Evolutionary conservation across 2,888 invertebrate species (phyloP).

Genomic region (Microchrysa polita): DNA sequence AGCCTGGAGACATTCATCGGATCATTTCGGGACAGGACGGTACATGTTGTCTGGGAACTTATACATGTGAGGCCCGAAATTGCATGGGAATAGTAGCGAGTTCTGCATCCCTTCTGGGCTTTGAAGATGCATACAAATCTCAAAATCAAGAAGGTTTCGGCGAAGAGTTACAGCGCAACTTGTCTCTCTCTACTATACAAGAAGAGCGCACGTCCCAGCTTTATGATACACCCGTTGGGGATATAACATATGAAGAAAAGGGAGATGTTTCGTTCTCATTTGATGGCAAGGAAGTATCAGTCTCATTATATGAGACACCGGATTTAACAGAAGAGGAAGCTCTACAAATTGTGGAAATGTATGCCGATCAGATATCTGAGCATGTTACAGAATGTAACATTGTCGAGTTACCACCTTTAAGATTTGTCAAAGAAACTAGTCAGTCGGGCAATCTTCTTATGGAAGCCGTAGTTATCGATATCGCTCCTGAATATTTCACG

Average conservation of each 20-base stretch:
- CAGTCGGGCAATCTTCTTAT: slow-evolving; percentile 86
- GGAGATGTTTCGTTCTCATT: slow-evolving; percentile 91
- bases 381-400: slow-evolving; percentile 86
- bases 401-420: slow-evolving; percentile 84
- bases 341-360: slow-evolving; percentile 91
- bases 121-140: slow-evolving; percentile 77
- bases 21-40: slow-evolving; percentile 92
- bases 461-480: slow-evolving; percentile 92
- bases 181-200: slow-evolving; percentile 90
- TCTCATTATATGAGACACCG: slow-evolving; percentile 90
- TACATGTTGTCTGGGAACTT: slow-evolving; percentile 88
- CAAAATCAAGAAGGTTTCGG: slow-evolving; percentile 66
- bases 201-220: slow-evolving; percentile 90
- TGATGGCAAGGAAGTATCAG: slow-evolving; percentile 91
- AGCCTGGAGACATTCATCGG: slow-evolving; percentile 90
- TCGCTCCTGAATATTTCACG: slow-evolving; percentile 84
- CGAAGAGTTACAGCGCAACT: slow-evolving; percentile 70
- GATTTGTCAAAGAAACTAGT: slow-evolving; percentile 90
- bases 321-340: slow-evolving; percentile 93
- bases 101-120: slow-evolving; percentile 86
- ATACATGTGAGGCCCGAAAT: slow-evolving; percentile 89
- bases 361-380: slow-evolving; percentile 91
- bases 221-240: slow-evolving; percentile 83
- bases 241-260: slow-evolving; percentile 80
- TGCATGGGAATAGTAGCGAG: slow-evolving; percentile 92